Conservation (phyloP, 2,797 vertebrate genomes). For the Phaenicophaeus curvirostris region DNA sequence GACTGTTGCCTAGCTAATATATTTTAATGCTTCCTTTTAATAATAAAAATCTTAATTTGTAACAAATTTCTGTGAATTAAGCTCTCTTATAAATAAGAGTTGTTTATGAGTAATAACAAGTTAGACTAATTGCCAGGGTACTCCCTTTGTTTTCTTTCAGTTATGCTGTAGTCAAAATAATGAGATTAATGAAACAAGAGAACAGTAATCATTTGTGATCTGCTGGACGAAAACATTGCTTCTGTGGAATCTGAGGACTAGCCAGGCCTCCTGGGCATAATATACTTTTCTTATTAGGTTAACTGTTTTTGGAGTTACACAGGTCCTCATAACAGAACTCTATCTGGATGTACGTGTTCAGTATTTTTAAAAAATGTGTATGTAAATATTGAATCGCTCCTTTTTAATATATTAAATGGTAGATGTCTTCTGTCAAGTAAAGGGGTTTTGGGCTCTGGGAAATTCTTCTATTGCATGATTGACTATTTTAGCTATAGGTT, state of each 20-base stretch:
- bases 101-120: neutral
- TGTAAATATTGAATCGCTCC: neutral
- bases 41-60: neutral
- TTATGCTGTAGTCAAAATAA: slow-evolving; percentile 13
- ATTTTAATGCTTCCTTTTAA: neutral
- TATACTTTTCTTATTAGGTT: neutral
- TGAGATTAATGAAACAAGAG: slow-evolving; percentile 31
- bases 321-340: neutral
- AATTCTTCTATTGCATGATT: neutral
- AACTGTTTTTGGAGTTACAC: neutral
- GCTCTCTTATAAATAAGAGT: neutral
- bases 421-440: neutral
- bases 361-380: neutral
- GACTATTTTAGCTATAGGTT: neutral
- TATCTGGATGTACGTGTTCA: neutral
- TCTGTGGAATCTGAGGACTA: slow-evolving; percentile 31
- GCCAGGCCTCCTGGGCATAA: neutral
- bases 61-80: neutral
- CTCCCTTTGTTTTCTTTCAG: neutral
- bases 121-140: neutral
- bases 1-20: neutral
- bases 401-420: neutral
- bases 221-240: neutral
- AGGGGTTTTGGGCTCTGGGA: neutral
- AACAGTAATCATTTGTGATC: slow-evolving; percentile 16